Evolutionary conservation across 2,888 invertebrate species (phyloP).

Genomic region (Phragmatobia fuliginosa): DNA sequence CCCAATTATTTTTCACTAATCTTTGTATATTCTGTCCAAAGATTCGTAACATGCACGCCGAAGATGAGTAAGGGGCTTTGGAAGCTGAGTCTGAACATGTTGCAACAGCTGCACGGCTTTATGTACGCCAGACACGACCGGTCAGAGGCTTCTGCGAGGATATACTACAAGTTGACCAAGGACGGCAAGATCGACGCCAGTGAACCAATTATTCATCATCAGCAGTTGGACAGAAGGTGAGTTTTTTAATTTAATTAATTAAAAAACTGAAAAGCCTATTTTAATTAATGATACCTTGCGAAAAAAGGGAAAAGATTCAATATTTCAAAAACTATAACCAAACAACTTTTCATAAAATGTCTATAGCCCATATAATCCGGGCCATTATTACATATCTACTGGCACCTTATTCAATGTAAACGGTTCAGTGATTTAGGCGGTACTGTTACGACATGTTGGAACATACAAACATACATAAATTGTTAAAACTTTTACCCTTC

Average conservation of each 20-base stretch:
- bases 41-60: conserved; percentile 90
- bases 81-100: conserved; percentile 72
- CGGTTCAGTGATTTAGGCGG: too few relatives aligned
- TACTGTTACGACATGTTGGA: too few relatives aligned
- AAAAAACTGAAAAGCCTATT: background rate
- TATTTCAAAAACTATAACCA: too few relatives aligned
- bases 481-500: too few relatives aligned
- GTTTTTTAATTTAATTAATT: conserved; percentile 24
- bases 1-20: conserved; percentile 22
- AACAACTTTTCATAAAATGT: too few relatives aligned
- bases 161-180: conserved; percentile 79
- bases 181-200: conserved; percentile 65
- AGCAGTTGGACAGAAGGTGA: conserved; percentile 73
- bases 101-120: conserved; percentile 80
- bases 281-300: too few relatives aligned
- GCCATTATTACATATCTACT: too few relatives aligned
- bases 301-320: background rate
- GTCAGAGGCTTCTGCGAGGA: conserved; percentile 72
- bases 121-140: conserved; percentile 76
- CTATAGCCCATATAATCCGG: too few relatives aligned
- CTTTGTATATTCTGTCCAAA: conserved; percentile 59
- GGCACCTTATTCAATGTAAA: too few relatives aligned
- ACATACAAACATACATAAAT: too few relatives aligned
- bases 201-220: conserved; percentile 54
- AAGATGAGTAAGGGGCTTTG: conserved; percentile 89